Base-by-base conservation (phyloP, 2,797 vertebrate species). In the Lithobates pipiens region DNA sequence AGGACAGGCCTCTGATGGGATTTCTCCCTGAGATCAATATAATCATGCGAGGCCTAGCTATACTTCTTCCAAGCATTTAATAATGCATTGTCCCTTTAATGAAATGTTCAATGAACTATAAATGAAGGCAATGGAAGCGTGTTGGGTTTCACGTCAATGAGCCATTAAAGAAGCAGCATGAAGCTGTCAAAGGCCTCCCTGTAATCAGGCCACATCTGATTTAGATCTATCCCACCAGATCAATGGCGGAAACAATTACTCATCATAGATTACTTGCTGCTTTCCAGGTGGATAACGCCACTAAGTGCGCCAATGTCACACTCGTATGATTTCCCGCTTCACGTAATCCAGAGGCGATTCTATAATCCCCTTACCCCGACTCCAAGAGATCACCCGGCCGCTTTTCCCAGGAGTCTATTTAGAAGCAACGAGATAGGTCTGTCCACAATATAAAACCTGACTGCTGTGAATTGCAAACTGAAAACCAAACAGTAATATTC, bases 221-320 rank as follows among this genome's bases (percentile, higher is more conserved):
- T 80, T 67, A 67, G 39, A 50, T 42, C 61, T 42, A 68, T 29
- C 32, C 50, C 65, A 44, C 57, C 65, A 50, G 63, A 81, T 86
- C 84, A 81, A 86, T 86, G 78, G 32, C 36, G 83, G 78, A 76
- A 81, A 71, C 65, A 86, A 86, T 76, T 76, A 86, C 76, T 42
- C 46, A 18, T 25, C 16, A 74, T 86, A 61, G 69, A 86, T 86
- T 46, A 81, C 54, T 76, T 42, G 71, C 72, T 36, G 69, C 32
- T 57, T 70, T 69, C 32, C 72, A 50, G 21, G 11, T 73, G 80
- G 34, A 57, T 27, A 25, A 72, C 34, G 13, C 36, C 68, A n/a
- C 50, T 72, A 54, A 46, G 13, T 50, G 25, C 76, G 21, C 70
- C 78, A 54, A 74, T 85, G 83, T 85, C 76, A 80, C 77, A 73